These are phyloP conservation scores for Xylocampa areola DNA, from an alignment of 2,888 invertebrate genomes.

Conservation along the genomic window DNA sequence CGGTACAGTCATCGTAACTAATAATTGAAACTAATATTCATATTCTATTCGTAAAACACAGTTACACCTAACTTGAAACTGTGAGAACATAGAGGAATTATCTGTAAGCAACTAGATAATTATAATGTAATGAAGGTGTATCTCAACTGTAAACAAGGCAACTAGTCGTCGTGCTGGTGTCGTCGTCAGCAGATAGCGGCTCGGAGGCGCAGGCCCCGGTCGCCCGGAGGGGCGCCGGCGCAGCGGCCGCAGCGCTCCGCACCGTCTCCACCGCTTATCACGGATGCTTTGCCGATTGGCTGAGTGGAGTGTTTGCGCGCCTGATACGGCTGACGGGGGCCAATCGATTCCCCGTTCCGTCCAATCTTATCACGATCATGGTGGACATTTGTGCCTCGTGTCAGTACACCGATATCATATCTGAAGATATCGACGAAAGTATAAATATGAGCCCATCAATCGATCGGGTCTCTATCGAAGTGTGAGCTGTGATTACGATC, in stretches of 20 bases:
- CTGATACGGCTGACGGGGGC: conserved; percentile 80
- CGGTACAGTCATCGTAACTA: conserved; percentile 22
- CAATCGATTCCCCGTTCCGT: conserved; percentile 85
- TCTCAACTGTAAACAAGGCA: conserved; percentile 82
- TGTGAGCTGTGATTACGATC: conserved; percentile 82
- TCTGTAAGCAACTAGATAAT: conserved; percentile 77
- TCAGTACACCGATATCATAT: conserved; percentile 86
- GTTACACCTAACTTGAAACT: conserved; percentile 25
- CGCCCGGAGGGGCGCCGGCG: conserved; percentile 56
- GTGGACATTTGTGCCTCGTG: conserved; percentile 86
- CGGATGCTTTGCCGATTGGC: conserved; percentile 81
- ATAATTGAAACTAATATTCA: conserved; percentile 18
- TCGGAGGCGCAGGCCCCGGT: conserved; percentile 69
- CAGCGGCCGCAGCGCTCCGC: conserved; percentile 52
- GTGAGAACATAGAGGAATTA: conserved; percentile 72
- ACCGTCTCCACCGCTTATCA: conserved; percentile 73
- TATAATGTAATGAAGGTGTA: conserved; percentile 86
- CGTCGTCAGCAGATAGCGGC: conserved; percentile 77
- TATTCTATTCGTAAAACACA: too few species aligned
- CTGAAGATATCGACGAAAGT: conserved; percentile 88
- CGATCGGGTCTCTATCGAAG: conserved; percentile 88
- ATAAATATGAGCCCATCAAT: conserved; percentile 89
- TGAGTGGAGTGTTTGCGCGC: conserved; percentile 86
- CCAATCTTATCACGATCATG: conserved; percentile 87
- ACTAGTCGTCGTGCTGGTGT: conserved; percentile 74